Evolutionary conservation across 2,888 invertebrate genomes (phyloP), one percentile per base, ranked within the genome.

Genomic region (Antheraea assamensis): DNA sequence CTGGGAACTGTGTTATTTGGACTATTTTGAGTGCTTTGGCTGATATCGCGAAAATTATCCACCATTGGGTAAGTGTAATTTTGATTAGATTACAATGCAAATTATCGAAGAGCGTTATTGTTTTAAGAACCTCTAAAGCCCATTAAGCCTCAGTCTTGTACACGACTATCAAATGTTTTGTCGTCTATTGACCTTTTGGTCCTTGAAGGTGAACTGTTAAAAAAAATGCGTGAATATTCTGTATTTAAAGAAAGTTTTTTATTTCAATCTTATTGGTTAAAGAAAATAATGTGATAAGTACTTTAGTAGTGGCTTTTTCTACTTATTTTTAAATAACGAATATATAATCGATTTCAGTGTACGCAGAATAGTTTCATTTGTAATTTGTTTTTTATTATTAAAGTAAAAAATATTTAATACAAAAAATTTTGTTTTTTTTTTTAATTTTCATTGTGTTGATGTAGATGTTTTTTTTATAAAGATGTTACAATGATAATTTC

Each of bases 71-170:
- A 88, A 94, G 94, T 90, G 81, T 85, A 86, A 87, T 90, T 88
- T 91, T 83, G 94, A 94, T 94, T 92, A 94, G 93, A 94, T 94
- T 93, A 92, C 89, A 85, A 92, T 93, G 91, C 91, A 90, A 93
- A 92, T 93, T 91, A 92, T 92, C 90, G 88, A 82, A 83, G 82
- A 83, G 83, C 84, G 87, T 83, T 87, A 85, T 87, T 87, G 85
- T 87, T 88, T 90, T 84, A 81, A 80, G 80, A 82, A 81, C 81
- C 80, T 81, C 78, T 81, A 82, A 79, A 81, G 83, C 85, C 87
- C 79, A 83, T 85, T 86, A 75, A 85, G 85, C 82, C 30, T 85
- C 82, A 83, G 86, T 85, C 79, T 80, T 80, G 78, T 82, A 83
- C 83, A 80, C 83, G 87, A 83, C 83, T 81, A 79, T 83, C 83